Conservation (phyloP, 2,888 invertebrate species). For the Agonopterix heracliana region DNA sequence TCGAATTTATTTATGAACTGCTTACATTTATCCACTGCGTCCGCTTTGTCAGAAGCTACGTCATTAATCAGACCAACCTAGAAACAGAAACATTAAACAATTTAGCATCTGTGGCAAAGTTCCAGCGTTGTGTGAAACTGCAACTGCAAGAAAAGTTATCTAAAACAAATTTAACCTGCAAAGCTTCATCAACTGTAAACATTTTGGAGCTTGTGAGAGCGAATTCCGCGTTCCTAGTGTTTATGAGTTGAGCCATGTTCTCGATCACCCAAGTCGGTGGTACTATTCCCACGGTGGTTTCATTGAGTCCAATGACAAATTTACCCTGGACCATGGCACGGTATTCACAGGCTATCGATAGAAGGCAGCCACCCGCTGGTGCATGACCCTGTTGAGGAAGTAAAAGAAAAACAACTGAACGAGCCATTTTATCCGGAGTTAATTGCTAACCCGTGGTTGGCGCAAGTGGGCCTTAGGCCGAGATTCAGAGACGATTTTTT, state of each 20-base stretch:
- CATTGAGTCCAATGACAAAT: conserved; percentile 89
- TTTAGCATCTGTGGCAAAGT: background rate
- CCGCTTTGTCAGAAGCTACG: conserved; percentile 79
- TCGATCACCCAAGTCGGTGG: conserved; percentile 85
- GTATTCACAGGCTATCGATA: conserved; percentile 89
- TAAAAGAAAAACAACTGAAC: no score
- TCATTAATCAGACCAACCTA: conserved; percentile 86
- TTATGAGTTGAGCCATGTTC: conserved; percentile 77
- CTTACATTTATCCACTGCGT: conserved; percentile 80
- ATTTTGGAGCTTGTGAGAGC: conserved; percentile 84
- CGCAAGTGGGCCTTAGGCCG: no score
- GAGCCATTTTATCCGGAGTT: no score
- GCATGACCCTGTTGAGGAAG: conserved; percentile 79
- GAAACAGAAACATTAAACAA: background rate
- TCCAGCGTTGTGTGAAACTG: background rate
- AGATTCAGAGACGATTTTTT: no score
- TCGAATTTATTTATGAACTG: conserved; percentile 80
- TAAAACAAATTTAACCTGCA: conserved; percentile 54
- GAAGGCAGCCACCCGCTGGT: conserved; percentile 89
- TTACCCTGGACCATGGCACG: conserved; percentile 87
- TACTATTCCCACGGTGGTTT: conserved; percentile 87
- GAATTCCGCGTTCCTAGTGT: conserved; percentile 82
- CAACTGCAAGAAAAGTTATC: background rate
- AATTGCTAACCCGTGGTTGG: no score
- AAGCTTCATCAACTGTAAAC: conserved; percentile 85